Conservation (phyloP, 2,797 vertebrate genomes). For the Acrocephalus scirpaceus region DNA sequence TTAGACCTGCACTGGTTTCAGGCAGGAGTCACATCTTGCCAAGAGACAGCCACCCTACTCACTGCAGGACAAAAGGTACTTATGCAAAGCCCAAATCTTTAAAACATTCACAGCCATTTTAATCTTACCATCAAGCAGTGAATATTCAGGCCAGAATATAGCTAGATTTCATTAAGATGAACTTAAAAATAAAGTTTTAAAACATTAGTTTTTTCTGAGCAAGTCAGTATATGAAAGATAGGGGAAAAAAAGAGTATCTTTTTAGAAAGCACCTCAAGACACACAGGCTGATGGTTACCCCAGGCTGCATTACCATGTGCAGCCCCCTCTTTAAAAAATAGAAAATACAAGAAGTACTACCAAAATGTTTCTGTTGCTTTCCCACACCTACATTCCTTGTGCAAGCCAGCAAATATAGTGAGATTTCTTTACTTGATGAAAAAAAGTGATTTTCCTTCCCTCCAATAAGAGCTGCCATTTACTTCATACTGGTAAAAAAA, state of each 20-base stretch:
- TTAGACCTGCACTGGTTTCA: background rate
- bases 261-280: background rate
- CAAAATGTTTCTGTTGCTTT: background rate
- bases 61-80: background rate
- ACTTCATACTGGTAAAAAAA: background rate
- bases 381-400: background rate
- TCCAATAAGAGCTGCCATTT: background rate
- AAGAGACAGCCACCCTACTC: background rate
- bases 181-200: background rate
- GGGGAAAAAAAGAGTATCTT: rapidly evolving
- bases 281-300: background rate
- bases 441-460: background rate
- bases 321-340: background rate
- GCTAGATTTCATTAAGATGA: background rate
- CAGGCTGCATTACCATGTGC: background rate
- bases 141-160: background rate
- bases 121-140: background rate
- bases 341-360: background rate
- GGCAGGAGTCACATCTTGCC: background rate
- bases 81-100: background rate
- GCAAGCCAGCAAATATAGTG: background rate
- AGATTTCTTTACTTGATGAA: background rate
- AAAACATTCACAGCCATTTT: background rate
- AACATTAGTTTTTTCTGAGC: background rate
- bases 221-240: background rate